Evolutionary conservation across 1,140 invertebrate species (phyloP).

Genomic region (Leptinotarsa texana): DNA sequence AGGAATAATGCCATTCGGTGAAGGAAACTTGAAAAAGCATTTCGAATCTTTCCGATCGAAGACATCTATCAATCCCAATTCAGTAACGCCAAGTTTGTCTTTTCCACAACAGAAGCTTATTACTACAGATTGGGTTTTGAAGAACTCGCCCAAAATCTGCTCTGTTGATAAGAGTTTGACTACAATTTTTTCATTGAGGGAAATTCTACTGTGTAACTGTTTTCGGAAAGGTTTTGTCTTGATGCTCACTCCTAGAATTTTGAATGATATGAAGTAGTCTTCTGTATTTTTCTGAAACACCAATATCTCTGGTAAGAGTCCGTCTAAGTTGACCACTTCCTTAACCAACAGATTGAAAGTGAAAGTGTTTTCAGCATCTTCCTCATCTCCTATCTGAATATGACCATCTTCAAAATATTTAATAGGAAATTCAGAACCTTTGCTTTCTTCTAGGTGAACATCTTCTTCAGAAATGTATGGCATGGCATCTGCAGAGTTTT

Average conservation of each 20-base stretch:
- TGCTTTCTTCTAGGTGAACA: not conserved
- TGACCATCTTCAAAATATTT: constrained; percentile 48
- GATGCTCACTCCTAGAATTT: constrained; percentile 49
- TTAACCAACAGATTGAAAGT: constrained; percentile 44
- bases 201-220: constrained; percentile 41
- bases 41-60: constrained; percentile 26
- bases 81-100: constrained; percentile 42
- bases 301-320: constrained; percentile 46
- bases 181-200: constrained; percentile 50
- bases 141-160: constrained; percentile 42
- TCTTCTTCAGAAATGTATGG: constrained; percentile 41
- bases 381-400: constrained; percentile 44
- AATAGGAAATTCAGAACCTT: constrained; percentile 26
- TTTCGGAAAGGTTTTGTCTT: constrained; percentile 49
- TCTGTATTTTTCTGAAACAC: constrained; percentile 44
- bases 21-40: constrained; percentile 44
- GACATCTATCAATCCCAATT: constrained; percentile 38
- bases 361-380: constrained; percentile 33
- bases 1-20: constrained; percentile 39
- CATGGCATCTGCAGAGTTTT: constrained; percentile 11
- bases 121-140: constrained; percentile 40
- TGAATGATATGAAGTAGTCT: constrained; percentile 46
- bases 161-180: constrained; percentile 45
- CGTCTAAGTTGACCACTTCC: constrained; percentile 45
- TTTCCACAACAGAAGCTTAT: constrained; percentile 45